phyloP scores from a whole-genome alignment of 2,113 vertebrate genomes.

The Entomyzon cyanotis region DNA sequence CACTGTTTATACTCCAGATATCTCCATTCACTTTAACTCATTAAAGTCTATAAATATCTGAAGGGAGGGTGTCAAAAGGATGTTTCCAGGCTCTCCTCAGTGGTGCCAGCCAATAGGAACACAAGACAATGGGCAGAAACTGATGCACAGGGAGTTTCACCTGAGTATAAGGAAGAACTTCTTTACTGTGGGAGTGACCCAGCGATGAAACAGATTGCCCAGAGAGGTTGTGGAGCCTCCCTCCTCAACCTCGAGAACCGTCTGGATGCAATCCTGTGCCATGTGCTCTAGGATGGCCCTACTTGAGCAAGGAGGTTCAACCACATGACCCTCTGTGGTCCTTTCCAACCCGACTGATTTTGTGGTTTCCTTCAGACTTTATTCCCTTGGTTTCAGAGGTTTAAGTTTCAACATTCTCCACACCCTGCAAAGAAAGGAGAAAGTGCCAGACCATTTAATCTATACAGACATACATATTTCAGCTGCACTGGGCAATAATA shows the following conservation, averaged over 20 bases:
- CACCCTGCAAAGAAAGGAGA: not conserved
- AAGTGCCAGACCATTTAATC: not conserved
- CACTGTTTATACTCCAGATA: not conserved
- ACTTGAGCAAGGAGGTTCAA: not conserved
- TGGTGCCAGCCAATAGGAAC: not conserved
- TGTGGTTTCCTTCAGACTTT: not conserved
- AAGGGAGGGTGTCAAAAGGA: not conserved
- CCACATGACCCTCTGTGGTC: not conserved
- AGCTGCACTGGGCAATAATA: not conserved
- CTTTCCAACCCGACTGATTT: fast-evolving
- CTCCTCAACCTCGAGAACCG: not conserved
- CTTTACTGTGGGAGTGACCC: not conserved
- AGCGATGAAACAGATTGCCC: not conserved
- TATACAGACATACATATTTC: not conserved
- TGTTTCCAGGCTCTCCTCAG: not conserved
- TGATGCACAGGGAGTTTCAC: not conserved
- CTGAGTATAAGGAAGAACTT: not conserved
- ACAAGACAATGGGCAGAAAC: not conserved
- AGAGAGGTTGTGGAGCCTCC: not conserved
- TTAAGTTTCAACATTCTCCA: not conserved
- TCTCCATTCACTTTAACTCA: not conserved
- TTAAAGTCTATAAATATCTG: not conserved
- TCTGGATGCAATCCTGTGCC: no score
- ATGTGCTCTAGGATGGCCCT: not conserved
- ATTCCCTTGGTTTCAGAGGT: not conserved